Evolutionary conservation across 2,113 vertebrate species (phyloP).

Genomic region (Prietella phreatophila): DNA sequence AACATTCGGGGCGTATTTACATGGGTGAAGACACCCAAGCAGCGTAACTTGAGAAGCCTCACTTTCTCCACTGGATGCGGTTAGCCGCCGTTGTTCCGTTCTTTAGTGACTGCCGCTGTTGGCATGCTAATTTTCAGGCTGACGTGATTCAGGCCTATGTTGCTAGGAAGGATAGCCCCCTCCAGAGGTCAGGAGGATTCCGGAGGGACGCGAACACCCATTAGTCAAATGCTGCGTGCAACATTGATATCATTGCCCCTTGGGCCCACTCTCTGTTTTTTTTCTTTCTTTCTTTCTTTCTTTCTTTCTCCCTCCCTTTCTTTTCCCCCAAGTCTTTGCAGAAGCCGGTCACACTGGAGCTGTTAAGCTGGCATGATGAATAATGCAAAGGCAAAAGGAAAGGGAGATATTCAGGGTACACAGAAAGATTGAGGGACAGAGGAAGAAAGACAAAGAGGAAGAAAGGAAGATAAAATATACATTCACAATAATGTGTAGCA

Average conservation of each 20-base stretch:
- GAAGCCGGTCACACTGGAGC: conserved; percentile 54
- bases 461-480: conserved; percentile 35
- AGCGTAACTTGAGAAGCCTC: conserved; percentile 66
- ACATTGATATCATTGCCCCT: conserved; percentile 49
- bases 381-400: conserved; percentile 61
- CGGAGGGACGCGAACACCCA: conserved; percentile 53
- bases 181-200: conserved; percentile 53
- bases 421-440: conserved; percentile 37
- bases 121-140: conserved; percentile 52
- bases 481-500: conserved; percentile 40
- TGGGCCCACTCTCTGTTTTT: conserved; percentile 29
- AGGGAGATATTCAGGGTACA: conserved; percentile 51
- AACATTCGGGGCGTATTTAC: conserved; percentile 63
- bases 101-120: conserved; percentile 47
- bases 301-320: neutral
- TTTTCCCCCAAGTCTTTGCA: conserved; percentile 49
- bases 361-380: conserved; percentile 67
- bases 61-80: conserved; percentile 65
- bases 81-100: conserved; percentile 51
- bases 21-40: conserved; percentile 53
- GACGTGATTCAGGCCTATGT: conserved; percentile 39
- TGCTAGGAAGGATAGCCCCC: conserved; percentile 50
- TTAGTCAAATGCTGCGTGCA: conserved; percentile 53
- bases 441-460: conserved; percentile 36
- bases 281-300: conserved; percentile 16